phyloP scores from a whole-genome alignment of 2,888 invertebrate genomes.

The Rhamnusium bicolor region DNA sequence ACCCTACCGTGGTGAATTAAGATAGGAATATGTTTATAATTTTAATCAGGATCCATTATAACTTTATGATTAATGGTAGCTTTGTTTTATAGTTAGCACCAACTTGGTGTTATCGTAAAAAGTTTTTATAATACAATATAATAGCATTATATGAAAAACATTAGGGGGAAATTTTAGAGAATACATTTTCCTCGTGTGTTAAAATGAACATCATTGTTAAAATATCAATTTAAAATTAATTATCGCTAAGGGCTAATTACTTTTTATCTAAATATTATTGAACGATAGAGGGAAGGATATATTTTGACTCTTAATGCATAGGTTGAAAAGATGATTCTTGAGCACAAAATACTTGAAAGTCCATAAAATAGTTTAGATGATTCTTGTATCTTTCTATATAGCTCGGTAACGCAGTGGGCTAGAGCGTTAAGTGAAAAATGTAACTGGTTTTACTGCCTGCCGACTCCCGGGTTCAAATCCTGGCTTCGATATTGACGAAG shows the following conservation, averaged over 20 bases:
- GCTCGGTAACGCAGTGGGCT: too few species aligned
- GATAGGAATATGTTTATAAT: slow-evolving; percentile 27
- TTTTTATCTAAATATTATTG: not conserved
- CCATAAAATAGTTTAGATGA: too few species aligned
- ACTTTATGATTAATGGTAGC: slow-evolving; percentile 21
- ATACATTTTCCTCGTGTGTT: not conserved
- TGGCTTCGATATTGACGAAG: too few species aligned
- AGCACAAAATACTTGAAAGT: too few species aligned
- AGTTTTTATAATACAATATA: slow-evolving; percentile 6
- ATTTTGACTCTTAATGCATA: too few species aligned
- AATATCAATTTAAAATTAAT: not conserved
- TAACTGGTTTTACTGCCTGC: too few species aligned
- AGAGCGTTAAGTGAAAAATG: too few species aligned
- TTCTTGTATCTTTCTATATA: too few species aligned
- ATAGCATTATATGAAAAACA: not conserved
- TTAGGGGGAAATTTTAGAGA: not conserved
- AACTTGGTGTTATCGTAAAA: slow-evolving; percentile 3
- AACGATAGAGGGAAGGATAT: too few species aligned
- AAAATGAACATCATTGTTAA: not conserved
- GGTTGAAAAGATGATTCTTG: too few species aligned
- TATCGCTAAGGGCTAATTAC: not conserved
- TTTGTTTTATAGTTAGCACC: slow-evolving; percentile 4
- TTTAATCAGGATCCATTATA: slow-evolving; percentile 23
- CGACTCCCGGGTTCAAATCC: too few species aligned
- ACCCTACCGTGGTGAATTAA: not conserved